Base-by-base conservation (phyloP, 2,797 vertebrate genomes). In the Chelon labrosus region DNA sequence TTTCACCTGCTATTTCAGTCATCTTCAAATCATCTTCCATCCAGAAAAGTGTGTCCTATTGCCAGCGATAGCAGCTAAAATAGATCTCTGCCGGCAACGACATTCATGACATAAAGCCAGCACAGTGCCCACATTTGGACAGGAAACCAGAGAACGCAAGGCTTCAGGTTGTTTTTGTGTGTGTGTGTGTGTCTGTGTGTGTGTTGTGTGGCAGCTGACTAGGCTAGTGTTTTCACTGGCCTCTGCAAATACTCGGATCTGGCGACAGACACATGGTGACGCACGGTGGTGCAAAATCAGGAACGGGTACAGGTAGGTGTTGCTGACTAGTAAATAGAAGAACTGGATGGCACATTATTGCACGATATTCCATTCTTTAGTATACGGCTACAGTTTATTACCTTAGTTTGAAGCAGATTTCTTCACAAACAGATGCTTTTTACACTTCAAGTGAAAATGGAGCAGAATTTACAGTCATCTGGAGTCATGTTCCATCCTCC, bases 21-120 rank as follows among this genome's bases (percentile, higher is more conserved):
- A 57, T 70, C 80, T 35, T 1, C 62, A 67, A 70, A 74, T 80
- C 73, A 72, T 74, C 70, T 79, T 85, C 76, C 50, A 65, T 68
- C 58, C 14, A 41, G 61, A 86, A 68, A 50, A 75, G 39, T 46
- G 78, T 63, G 71, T 83, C 63, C 60, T 70, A 65, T 65, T 82
- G 57, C 64, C 50, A 68, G 65, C 53, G 19, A 59, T 87, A 82
- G 83, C 82, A 55, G 74, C 47, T 52, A 42, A 80, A 83, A 73
- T 65, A 47, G 25, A 83, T 57, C 67, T 84, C 39, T 85, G 80
- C 67, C 74, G 83, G 81, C 75, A 85, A 85, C 58, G 73, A 66
- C 58, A 81, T 82, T 82, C 57, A 70, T 58, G 70, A 76, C 66
- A 60, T 63, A 64, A 63, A 78, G 76, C 72, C 77, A 75, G 65